Conservation (phyloP, 2,888 invertebrate genomes). For the Lithophane semibrunnea region DNA sequence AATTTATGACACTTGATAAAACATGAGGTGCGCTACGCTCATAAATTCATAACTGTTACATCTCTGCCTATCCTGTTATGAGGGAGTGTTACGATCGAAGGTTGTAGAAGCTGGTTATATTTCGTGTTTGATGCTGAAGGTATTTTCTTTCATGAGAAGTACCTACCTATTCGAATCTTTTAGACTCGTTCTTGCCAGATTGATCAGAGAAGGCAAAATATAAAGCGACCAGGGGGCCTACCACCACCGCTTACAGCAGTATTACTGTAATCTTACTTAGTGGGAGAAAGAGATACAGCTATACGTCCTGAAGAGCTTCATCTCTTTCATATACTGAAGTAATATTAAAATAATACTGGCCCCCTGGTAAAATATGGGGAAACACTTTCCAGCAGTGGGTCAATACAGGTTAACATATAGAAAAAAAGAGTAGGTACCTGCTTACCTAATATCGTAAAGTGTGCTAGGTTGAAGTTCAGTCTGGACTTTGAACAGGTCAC, state of each 20-base stretch:
- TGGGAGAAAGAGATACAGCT: too few relatives aligned
- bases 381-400: too few relatives aligned
- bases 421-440: not conserved
- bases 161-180: too few relatives aligned
- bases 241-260: too few relatives aligned
- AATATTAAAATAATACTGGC: too few relatives aligned
- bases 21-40: constrained; percentile 60
- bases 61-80: constrained; percentile 50
- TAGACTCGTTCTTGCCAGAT: not conserved
- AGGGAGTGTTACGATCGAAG: not conserved
- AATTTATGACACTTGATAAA: constrained; percentile 69
- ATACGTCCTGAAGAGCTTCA: too few relatives aligned
- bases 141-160: not conserved
- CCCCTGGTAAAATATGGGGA: not conserved
- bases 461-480: not conserved
- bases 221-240: too few relatives aligned
- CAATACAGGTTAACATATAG: not conserved
- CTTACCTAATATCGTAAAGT: not conserved
- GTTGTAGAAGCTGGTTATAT: not conserved
- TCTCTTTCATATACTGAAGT: too few relatives aligned
- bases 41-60: constrained; percentile 64
- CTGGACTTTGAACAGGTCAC: not conserved
- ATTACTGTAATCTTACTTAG: too few relatives aligned
- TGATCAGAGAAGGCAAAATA: not conserved
- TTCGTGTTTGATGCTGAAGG: not conserved